Conservation (phyloP, 92 coral and sea anemone genomes). For the Nematostella vectensis region DNA sequence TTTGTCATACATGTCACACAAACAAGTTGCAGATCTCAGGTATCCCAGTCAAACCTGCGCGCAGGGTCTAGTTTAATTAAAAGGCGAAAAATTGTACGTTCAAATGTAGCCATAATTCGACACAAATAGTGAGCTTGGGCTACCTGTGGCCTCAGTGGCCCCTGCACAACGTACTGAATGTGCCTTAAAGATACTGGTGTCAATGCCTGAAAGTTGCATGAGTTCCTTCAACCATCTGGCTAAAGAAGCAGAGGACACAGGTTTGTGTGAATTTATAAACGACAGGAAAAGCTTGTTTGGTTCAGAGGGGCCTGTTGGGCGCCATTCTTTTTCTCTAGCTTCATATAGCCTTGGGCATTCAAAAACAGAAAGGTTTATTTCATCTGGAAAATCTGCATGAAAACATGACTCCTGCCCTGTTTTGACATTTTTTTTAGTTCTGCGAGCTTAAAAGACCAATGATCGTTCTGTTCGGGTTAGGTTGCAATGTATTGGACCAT, state of each 20-base stretch:
- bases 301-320: constrained; percentile 1
- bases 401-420: constrained; percentile 13
- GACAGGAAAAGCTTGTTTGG: constrained; percentile 8
- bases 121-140: too few relatives aligned
- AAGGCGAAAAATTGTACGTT: too few relatives aligned
- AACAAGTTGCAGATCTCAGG: too few relatives aligned
- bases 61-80: too few relatives aligned
- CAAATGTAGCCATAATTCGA: too few relatives aligned
- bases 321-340: constrained; percentile 4
- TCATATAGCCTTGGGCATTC: constrained; percentile 28
- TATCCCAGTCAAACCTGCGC: too few relatives aligned
- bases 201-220: too few relatives aligned
- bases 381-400: constrained; percentile 33
- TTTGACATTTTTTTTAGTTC: constrained; percentile 15
- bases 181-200: constrained; percentile 24
- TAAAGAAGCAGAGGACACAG: constrained; percentile 12
- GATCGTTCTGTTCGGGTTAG: constrained; percentile 11
- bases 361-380: constrained; percentile 17
- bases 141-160: constrained; percentile 24
- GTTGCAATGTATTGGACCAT: constrained; percentile 23
- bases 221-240: too few relatives aligned
- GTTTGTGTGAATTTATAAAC: constrained; percentile 18
- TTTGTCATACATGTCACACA: too few relatives aligned
- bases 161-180: constrained; percentile 31
- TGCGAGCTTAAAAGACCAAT: constrained; percentile 18